Base-by-base conservation (phyloP, 2,797 vertebrate genomes). In the Moxostoma hubbsi region DNA sequence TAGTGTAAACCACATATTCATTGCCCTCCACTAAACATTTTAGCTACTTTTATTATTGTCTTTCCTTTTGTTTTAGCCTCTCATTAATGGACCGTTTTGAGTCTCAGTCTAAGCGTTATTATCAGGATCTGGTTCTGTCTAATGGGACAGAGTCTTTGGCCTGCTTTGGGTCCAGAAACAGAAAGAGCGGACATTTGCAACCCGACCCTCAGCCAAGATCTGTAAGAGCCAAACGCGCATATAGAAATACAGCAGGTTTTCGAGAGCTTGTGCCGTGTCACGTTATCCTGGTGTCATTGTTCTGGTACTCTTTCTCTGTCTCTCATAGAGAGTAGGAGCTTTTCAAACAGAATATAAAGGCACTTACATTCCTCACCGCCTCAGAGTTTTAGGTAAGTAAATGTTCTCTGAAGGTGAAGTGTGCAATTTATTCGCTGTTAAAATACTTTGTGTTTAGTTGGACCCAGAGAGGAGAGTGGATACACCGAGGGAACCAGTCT, bases 141-240 rank as follows among this genome's bases (percentile, higher is more conserved):
- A 58, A 80, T 51, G 65, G 68, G 47, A 82, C 16, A 0, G 77
- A 58, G 61, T 12, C 82, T 64, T 78, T 87, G 10, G 82, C 79
- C 76, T 85, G 79, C 24, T 1, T 83, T 7, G 12, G 74, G 24
- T 83, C 81, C 83, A 85, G 73, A 81, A 54, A 7, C 7, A 81
- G 79, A 81, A 61, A 83, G 81, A 80, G 84, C n/a, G 70, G 79
- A 69, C 80, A 82, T 54, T 72, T 85, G 50, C 78, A 84, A 18
- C 49, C 79, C 43, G 24, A 65, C 73, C 7, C 75, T 62, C 70
- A 73, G 36, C 82, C 57, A 84, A 76, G 80, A 12, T 45, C 8
- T 95, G 96, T 90, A 95, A 94, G 89, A 91, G 92, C 92, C 94
- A 95, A 58, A 57, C 69, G 50, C 45, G 58, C 18, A 66, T 50